phyloP scores from a whole-genome alignment of 2,797 vertebrate genomes.

The Chiloscyllium punctatum region DNA sequence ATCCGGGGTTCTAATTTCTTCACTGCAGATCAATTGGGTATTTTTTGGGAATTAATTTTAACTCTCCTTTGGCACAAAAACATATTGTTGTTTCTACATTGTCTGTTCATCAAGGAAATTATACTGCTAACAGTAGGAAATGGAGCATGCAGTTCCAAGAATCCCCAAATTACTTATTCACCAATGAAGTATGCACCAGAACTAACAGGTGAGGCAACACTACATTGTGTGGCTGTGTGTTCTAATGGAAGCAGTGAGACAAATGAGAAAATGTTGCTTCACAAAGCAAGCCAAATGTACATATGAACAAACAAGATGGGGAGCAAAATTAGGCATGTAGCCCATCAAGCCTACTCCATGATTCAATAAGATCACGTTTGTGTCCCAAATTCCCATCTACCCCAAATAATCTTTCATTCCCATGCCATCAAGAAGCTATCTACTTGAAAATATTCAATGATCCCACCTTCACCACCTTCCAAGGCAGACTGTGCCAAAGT shows the following conservation, averaged over 20 bases:
- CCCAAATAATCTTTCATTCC: too few species aligned
- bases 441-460: too few species aligned
- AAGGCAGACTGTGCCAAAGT: too few species aligned
- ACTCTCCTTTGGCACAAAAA: not conserved
- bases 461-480: too few species aligned
- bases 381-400: too few species aligned
- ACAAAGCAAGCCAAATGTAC: not conserved
- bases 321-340: too few species aligned
- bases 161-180: not conserved
- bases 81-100: not conserved
- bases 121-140: not conserved
- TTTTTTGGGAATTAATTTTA: not conserved
- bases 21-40: not conserved
- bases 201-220: not conserved
- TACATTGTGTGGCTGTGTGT: not conserved
- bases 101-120: not conserved
- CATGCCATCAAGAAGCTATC: too few species aligned
- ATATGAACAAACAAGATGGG: too few species aligned
- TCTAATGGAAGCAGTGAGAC: not conserved
- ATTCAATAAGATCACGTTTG: too few species aligned
- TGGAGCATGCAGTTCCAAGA: not conserved
- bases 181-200: not conserved
- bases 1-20: not conserved
- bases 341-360: too few species aligned
- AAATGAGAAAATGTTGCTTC: not conserved